A percentile compares a stretch with the other conserved stretches of the same genome.
Conservation (phyloP, 1,140 invertebrate species). For the Rhopalosiphum maidis region DNA sequence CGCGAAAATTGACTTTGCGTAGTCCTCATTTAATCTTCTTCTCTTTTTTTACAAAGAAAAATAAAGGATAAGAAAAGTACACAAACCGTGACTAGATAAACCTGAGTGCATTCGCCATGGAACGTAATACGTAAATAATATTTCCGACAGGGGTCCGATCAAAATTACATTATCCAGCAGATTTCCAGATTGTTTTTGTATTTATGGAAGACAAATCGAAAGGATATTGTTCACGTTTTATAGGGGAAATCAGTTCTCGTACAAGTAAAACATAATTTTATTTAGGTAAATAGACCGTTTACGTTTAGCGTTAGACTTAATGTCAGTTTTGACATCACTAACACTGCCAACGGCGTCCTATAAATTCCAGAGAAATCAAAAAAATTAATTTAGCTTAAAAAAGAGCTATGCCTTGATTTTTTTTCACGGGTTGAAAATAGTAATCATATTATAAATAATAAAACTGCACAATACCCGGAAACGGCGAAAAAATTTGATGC, state of each 20-base stretch:
- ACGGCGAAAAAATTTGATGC: background rate
- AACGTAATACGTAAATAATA: background rate
- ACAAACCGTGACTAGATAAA: background rate
- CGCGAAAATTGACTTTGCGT: background rate
- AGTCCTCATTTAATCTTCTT: background rate
- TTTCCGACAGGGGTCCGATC: background rate
- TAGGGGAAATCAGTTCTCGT: background rate
- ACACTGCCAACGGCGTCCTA: background rate
- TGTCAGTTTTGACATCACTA: background rate
- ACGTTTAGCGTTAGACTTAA: background rate
- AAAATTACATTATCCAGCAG: background rate
- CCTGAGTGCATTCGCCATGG: background rate
- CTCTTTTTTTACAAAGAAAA: background rate
- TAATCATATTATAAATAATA: background rate
- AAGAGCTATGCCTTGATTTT: background rate
- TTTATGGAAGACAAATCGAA: background rate
- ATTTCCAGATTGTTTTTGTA: background rate
- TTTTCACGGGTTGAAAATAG: background rate
- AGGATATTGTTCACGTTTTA: background rate
- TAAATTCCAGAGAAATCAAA: background rate
- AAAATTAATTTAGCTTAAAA: background rate
- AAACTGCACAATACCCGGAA: background rate
- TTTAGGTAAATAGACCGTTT: background rate
- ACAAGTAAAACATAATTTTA: background rate
- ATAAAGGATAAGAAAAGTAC: background rate